phyloP scores from a whole-genome alignment of 2,797 vertebrate genomes.

The Platalea minor region DNA sequence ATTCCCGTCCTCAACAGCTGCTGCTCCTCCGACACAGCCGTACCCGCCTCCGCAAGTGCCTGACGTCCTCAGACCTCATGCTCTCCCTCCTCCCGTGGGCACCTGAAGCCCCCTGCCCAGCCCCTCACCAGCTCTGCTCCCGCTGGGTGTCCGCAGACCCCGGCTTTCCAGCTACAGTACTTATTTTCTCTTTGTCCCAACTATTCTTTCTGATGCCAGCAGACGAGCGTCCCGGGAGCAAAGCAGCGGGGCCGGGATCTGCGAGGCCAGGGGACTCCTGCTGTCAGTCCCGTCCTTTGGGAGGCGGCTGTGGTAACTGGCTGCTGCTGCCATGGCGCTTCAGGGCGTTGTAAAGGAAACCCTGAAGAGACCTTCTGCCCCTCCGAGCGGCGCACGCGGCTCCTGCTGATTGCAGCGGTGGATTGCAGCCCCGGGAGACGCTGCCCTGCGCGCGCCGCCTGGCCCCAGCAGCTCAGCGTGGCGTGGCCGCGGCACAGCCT shows the following conservation, averaged over 20 bases:
- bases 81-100: not conserved
- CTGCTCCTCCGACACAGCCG: not conserved
- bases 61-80: not conserved
- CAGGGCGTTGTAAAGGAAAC: not conserved
- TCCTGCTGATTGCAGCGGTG: not conserved
- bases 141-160: fast-evolving
- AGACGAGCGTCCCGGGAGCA: not conserved
- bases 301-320: not conserved
- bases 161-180: not conserved
- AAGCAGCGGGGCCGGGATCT: not conserved
- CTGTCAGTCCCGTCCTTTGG: not conserved
- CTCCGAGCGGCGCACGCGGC: fast-evolving
- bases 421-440: not conserved
- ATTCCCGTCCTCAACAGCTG: not conserved
- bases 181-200: fast-evolving
- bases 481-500: not conserved
- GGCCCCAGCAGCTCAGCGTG: not conserved
- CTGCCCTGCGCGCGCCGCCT: not conserved
- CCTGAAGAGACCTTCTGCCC: not conserved
- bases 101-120: not conserved
- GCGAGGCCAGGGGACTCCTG: fast-evolving
- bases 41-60: slow-evolving; percentile 35
- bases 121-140: not conserved
- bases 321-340: fast-evolving
- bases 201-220: not conserved